Percentiles rank a stretch among this genome's conserved stretches.
phyloP scores from a whole-genome alignment of 2,888 invertebrate species.

The Netelia inedita region DNA sequence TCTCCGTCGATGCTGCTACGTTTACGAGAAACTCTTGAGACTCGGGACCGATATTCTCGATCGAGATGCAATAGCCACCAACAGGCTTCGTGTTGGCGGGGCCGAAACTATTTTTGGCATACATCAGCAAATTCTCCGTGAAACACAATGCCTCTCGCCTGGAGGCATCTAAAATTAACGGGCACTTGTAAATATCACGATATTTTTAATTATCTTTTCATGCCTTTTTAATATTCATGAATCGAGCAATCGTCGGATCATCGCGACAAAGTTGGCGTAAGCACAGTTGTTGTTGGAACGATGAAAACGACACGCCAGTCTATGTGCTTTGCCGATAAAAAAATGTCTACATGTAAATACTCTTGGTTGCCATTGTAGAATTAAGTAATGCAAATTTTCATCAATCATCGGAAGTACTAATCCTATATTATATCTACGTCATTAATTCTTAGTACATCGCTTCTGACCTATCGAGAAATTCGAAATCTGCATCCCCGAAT shows the following conservation, averaged over 20 bases:
- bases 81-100: slow-evolving; percentile 68
- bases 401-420: slow-evolving; percentile 12
- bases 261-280: slow-evolving; percentile 19
- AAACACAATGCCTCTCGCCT: slow-evolving; percentile 75
- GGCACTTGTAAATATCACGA: slow-evolving; percentile 46
- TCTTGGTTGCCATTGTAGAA: slow-evolving; percentile 51
- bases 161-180: slow-evolving; percentile 70
- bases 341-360: slow-evolving; percentile 29
- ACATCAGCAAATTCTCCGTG: slow-evolving; percentile 76
- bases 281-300: no score
- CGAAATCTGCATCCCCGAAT: slow-evolving; percentile 70
- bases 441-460: neutral
- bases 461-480: slow-evolving; percentile 72
- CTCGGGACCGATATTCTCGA: slow-evolving; percentile 86
- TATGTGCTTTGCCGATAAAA: neutral
- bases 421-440: neutral
- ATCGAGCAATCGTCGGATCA: slow-evolving; percentile 22
- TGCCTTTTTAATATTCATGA: slow-evolving; percentile 56
- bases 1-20: slow-evolving; percentile 87
- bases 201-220: slow-evolving; percentile 52
- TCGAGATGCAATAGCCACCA: slow-evolving; percentile 76
- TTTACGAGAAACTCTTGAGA: slow-evolving; percentile 87
- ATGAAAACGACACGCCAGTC: neutral
- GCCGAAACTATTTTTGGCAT: slow-evolving; percentile 69
- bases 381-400: slow-evolving; percentile 15